Evolutionary conservation across 1,140 invertebrate species (phyloP), one percentile per base, ranked within the genome.

Genomic region (Brachionus calyciflorus): DNA sequence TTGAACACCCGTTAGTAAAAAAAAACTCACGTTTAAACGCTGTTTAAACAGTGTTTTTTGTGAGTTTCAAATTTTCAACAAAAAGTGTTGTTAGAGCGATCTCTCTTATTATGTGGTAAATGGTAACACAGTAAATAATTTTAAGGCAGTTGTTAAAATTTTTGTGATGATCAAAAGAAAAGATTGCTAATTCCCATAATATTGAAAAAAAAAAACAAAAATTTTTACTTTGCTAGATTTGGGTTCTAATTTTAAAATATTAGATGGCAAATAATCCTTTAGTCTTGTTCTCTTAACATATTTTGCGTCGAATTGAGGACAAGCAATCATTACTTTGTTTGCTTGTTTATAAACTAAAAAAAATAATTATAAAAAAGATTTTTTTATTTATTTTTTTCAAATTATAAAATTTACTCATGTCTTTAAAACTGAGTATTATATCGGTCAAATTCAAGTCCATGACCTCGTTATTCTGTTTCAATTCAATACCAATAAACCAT

Each of bases 321-420:
- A 55, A 30, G 46, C 19, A 51, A 73, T 73, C 28, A 51, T 26
- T 26, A 73, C 51, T 41, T 73, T 73, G n/a, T 51, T 28, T 7
- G 69, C 69, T 51, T 73, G 69, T 49, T 51, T 73, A 14, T 73
- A 73, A 14, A 73, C 69, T 73, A 37, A 33, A n/a, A n/a, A n/a
- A n/a, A 49, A 33, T 10, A 69, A 49, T 40, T 24, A 10, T 17
- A 57, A 57, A 57, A 9, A 41, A 53, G 19, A n/a, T n/a, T n/a
- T n/a, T n/a, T 40, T 28, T 6, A 19, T 51, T 63, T 37, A 37
- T 37, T 14, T 37, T 63, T 3, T 41, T 6, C 2, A 17, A 63
- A 37, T 65, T 6, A 44, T 24, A 44, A 65, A 24, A 26, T 19
- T 19, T 73, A 55, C 69, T 73, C 69, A 73, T 51, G 28, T 73